Conservation (phyloP, 2,888 invertebrate species). For the Tetramorium bicarinatum region DNA sequence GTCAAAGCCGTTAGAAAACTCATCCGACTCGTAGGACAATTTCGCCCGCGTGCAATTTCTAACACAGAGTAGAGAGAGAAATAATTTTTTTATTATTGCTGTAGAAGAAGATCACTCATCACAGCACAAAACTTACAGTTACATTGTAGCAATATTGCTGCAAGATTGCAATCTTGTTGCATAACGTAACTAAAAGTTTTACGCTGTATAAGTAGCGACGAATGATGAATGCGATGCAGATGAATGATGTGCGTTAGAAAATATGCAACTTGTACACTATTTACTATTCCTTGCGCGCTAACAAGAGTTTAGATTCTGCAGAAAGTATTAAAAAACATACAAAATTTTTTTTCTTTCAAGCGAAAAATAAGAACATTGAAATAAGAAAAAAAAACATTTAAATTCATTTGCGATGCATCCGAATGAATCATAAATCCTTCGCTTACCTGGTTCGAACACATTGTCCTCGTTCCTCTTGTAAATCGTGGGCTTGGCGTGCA, state of each 20-base stretch:
- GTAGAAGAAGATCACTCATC: background rate
- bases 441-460: slow-evolving; percentile 83
- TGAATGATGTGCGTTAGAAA: background rate
- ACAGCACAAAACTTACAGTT: no score
- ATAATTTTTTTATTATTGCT: background rate
- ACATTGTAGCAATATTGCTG: no score
- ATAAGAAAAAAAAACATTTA: background rate
- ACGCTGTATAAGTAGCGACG: background rate
- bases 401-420: background rate
- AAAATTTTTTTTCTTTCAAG: background rate
- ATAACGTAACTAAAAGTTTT: no score
- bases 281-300: background rate
- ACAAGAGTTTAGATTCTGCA: slow-evolving; percentile 1
- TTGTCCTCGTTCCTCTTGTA: slow-evolving; percentile 83
- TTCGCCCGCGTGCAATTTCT: slow-evolving; percentile 8
- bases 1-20: background rate
- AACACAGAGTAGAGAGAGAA: background rate
- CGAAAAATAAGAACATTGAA: background rate
- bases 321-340: background rate
- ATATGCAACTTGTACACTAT: background rate
- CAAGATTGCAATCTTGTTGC: no score
- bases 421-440: background rate
- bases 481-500: slow-evolving; percentile 80
- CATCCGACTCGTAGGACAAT: background rate
- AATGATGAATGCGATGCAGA: no score